Base-by-base conservation (phyloP, 2,797 vertebrate species). In the Nannoperca australis region DNA sequence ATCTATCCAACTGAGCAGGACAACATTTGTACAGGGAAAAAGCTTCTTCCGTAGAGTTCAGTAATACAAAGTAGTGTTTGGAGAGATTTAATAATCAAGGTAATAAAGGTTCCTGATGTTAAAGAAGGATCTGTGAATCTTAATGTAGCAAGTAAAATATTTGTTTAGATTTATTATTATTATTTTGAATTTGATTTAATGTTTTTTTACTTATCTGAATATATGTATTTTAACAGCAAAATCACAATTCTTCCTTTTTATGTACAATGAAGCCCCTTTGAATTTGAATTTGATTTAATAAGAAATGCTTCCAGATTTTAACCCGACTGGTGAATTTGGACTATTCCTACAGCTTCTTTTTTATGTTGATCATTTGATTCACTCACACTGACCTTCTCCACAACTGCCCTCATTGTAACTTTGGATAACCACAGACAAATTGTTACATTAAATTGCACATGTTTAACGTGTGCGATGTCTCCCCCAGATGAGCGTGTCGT, bases 401-500 rank as follows among this genome's bases (percentile, higher is more conserved):
- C 34, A 18, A 11, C 27, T 58, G 44, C 30, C 14, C 24, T 38
- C 32, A 18, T 7, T 49, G 14, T 55, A 36, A 10, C 11, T 70
- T 38, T 60, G 1, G 5, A 42, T 30, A 36, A 51, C 2, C 17
- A 8, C 34, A 1, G 36, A 2, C 9, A n/a, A 9, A 9, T 18
- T 8, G 4, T 40, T 36, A 9, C 36, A 49, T 47, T 18, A 30
- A 36, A 4, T 20, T 2, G 0, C 56, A 55, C 3, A 32, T 13
- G 22, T 72, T 10, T 79, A 22, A 78, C 71, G 14, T 30, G n/a
- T 67, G 32, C 24, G 1, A 45, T 65, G 14, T 81, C 44, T 60
- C 63, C 15, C 15, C 20, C 42, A 99, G 98, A 98, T 84, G 97
- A 99, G 76, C 92, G 92, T 0, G 93, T 86, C 0, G 94, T 97